phyloP scores from a whole-genome alignment of 2,888 invertebrate genomes.

The Lymantria monacha region DNA sequence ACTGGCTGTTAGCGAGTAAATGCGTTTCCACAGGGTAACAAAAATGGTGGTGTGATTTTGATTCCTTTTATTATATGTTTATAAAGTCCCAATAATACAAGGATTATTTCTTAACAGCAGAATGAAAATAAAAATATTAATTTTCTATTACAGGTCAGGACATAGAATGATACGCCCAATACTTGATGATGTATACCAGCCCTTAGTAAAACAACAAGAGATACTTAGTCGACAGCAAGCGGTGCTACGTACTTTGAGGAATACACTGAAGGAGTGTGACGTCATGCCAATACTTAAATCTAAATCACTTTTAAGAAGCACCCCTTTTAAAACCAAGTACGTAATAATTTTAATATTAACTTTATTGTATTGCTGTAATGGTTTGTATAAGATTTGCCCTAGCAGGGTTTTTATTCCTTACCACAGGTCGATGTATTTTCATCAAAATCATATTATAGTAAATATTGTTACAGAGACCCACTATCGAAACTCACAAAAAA shows the following conservation, averaged over 20 bases:
- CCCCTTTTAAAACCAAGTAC: conserved; percentile 62
- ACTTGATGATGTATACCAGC: conserved; percentile 90
- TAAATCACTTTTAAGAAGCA: conserved; percentile 60
- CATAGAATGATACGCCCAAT: conserved; percentile 85
- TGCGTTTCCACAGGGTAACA: too few relatives aligned
- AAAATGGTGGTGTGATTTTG: too few relatives aligned
- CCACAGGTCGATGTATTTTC: too few relatives aligned
- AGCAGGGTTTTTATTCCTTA: too few relatives aligned
- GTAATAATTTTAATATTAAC: conserved; percentile 3
- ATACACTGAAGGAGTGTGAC: conserved; percentile 62
- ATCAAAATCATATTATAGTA: too few relatives aligned
- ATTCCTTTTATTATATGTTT: too few relatives aligned
- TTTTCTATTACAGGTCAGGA: conserved; percentile 45
- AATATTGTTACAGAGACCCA: conserved; percentile 52
- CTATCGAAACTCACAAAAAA: conserved; percentile 75
- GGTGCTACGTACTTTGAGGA: conserved; percentile 61
- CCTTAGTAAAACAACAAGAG: conserved; percentile 88
- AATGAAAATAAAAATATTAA: background rate
- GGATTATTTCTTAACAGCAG: too few relatives aligned
- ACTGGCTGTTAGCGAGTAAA: too few relatives aligned
- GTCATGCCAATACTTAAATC: conserved; percentile 55
- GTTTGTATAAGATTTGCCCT: too few relatives aligned
- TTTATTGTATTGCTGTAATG: too few relatives aligned
- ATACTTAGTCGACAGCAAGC: conserved; percentile 83
- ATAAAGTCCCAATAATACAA: too few relatives aligned